Conservation (phyloP, 2,888 invertebrate genomes). For the Beris morrisii region DNA sequence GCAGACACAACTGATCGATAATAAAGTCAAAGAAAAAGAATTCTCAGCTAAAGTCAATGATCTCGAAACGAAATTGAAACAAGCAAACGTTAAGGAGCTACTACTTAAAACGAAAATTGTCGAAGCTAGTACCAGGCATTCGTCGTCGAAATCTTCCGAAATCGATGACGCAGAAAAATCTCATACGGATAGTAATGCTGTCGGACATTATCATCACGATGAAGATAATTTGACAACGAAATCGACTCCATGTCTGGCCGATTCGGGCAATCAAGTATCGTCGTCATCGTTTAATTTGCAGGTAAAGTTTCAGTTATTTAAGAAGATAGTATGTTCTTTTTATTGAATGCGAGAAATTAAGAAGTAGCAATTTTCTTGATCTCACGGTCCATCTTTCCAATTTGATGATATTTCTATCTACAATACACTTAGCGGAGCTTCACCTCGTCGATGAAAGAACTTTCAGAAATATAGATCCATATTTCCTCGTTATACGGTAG, state of each 20-base stretch:
- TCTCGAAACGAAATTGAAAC: conserved; percentile 52
- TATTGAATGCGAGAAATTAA: no score
- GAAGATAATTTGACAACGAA: conserved; percentile 4
- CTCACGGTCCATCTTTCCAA: no score
- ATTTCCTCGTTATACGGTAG: no score
- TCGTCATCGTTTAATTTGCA: conserved; percentile 2
- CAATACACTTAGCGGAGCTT: no score
- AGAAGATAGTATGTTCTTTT: no score
- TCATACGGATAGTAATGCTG: not conserved
- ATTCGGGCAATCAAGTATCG: conserved; percentile 2
- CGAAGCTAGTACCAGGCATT: conserved; percentile 43
- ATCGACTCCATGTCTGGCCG: not conserved
- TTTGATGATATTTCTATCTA: no score
- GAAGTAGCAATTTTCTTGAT: no score
- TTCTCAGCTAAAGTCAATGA: conserved; percentile 50
- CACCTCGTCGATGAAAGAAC: no score
- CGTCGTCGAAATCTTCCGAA: conserved; percentile 44
- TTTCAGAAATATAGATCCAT: no score
- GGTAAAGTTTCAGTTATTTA: not conserved
- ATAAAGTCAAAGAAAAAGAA: conserved; percentile 53
- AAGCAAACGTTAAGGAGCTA: conserved; percentile 55
- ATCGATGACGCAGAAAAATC: conserved; percentile 41
- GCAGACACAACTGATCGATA: conserved; percentile 55
- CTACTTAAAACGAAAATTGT: conserved; percentile 54
- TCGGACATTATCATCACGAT: conserved; percentile 3